Conservation (phyloP, 1,140 invertebrate genomes). For the Cotesia typhae region DNA sequence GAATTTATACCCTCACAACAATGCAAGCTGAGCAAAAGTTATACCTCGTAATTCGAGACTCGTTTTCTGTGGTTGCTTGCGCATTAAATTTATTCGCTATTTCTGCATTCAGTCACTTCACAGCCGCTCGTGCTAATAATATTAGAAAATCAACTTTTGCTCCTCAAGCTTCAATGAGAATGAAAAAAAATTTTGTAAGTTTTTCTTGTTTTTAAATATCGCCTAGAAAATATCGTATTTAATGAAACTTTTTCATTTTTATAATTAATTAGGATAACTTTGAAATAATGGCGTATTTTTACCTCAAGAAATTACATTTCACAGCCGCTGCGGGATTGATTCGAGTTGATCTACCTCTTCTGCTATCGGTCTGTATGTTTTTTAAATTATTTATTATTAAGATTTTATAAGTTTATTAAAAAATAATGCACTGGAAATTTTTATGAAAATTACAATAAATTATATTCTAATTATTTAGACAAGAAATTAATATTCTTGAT, state of each 20-base stretch:
- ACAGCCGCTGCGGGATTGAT: constrained; percentile 39
- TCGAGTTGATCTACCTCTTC: constrained; percentile 43
- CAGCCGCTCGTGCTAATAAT: constrained; percentile 39
- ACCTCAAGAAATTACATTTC: constrained; percentile 39
- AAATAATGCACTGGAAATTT: no score
- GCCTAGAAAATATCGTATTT: neutral
- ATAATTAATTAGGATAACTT: constrained; percentile 37
- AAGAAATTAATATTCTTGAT: no score
- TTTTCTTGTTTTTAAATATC: constrained; percentile 19
- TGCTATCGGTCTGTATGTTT: constrained; percentile 40
- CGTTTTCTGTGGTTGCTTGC: constrained; percentile 36
- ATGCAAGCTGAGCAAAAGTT: neutral
- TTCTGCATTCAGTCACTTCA: constrained; percentile 40
- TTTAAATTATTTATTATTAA: neutral
- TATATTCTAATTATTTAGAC: no score
- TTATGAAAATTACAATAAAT: no score
- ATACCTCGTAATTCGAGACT: constrained; percentile 34
- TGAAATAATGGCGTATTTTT: constrained; percentile 44
- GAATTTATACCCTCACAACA: constrained; percentile 42
- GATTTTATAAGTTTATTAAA: no score
- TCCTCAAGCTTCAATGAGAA: constrained; percentile 30
- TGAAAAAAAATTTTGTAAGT: constrained; percentile 38
- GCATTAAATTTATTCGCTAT: constrained; percentile 42
- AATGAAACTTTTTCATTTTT: neutral
- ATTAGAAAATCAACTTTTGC: constrained; percentile 42